phyloP scores from a whole-genome alignment of 2,113 vertebrate species.

The Pteronura brasiliensis region DNA sequence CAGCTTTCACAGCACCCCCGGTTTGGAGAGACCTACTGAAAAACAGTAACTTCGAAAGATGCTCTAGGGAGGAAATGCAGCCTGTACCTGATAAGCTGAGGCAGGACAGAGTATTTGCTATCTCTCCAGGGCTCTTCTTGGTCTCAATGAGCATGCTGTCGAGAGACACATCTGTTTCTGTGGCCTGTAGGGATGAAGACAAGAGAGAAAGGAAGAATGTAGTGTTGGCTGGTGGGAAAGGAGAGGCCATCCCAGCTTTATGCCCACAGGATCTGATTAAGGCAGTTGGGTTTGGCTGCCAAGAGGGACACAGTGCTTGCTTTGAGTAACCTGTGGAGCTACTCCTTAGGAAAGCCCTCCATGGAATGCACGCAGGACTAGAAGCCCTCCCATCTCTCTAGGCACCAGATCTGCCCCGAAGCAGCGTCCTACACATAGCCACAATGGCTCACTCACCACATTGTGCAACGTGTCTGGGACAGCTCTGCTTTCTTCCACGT shows the following conservation, averaged over 20 bases:
- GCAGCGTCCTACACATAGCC: not conserved
- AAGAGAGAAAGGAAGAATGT: not conserved
- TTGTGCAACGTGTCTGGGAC: constrained; percentile 73
- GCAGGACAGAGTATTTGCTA: constrained; percentile 83
- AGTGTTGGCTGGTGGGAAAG: not conserved
- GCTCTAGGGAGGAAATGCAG: not conserved
- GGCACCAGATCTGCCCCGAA: not conserved
- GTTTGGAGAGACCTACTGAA: not conserved
- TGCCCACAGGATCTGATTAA: not conserved
- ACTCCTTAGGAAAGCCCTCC: not conserved
- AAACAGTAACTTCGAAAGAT: not conserved
- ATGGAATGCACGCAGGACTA: no score
- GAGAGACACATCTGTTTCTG: constrained; percentile 79
- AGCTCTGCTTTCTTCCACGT: constrained; percentile 59
- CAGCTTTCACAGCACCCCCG: not conserved
- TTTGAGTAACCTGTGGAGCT: not conserved
- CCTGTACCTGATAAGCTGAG: constrained; percentile 86
- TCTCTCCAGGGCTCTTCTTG: constrained; percentile 35
- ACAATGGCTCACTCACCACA: constrained; percentile 79
- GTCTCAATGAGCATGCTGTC: constrained; percentile 64
- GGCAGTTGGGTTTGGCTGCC: not conserved
- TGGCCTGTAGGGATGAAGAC: constrained; percentile 65
- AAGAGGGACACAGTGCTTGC: not conserved
- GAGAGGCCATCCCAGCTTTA: not conserved
- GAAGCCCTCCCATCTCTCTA: not conserved